These are phyloP conservation scores for Rhea americana DNA, from an alignment of 2,113 vertebrate species.

Conservation along the genomic window DNA sequence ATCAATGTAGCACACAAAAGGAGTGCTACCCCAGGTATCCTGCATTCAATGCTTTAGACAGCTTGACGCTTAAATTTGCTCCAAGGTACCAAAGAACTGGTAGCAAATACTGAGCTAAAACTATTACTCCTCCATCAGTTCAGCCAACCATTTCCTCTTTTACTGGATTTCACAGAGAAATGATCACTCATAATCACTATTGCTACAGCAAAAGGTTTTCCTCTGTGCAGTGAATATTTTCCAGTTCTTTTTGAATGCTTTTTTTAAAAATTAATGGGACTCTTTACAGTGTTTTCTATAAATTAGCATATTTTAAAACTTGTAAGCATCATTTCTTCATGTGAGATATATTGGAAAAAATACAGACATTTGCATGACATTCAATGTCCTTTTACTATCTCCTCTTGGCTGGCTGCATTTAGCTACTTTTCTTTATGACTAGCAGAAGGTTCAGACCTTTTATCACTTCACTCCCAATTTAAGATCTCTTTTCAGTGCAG, in stretches of 20 bases:
- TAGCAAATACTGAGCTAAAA: background rate
- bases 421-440: constrained; percentile 29
- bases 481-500: background rate
- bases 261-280: background rate
- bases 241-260: background rate
- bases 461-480: background rate
- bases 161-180: background rate
- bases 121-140: background rate
- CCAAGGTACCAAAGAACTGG: background rate
- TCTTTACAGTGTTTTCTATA: background rate
- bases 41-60: background rate
- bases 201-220: background rate
- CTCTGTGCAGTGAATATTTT: background rate
- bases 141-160: background rate
- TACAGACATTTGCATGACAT: background rate
- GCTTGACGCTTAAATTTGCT: background rate
- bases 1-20: background rate
- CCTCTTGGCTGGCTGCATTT: background rate
- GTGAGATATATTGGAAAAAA: background rate
- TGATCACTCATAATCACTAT: background rate
- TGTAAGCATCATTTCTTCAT: background rate
- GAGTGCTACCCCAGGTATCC: background rate
- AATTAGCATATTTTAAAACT: background rate
- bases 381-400: background rate
- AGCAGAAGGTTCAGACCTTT: constrained; percentile 1